Conservation (phyloP, 1,140 invertebrate species). For the Drosophila equinoxialis region DNA sequence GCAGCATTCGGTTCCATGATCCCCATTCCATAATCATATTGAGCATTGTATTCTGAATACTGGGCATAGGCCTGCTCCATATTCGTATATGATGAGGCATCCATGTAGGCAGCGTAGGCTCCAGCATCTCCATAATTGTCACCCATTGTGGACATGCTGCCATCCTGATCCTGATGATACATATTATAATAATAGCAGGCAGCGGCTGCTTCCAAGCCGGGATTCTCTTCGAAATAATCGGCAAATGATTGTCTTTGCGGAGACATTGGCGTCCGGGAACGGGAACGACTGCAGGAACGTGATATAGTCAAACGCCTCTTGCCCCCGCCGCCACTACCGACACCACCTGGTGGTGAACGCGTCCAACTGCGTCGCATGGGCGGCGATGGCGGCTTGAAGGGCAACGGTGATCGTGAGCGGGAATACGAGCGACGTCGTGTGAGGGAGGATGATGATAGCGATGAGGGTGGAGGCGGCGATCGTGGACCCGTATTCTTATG, state of each 20-base stretch:
- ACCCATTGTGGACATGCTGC: not conserved
- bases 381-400: slow-evolving; percentile 78
- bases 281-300: slow-evolving; percentile 37
- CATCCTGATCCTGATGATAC: slow-evolving; percentile 59
- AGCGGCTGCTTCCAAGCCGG: slow-evolving; percentile 51
- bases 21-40: slow-evolving; percentile 21
- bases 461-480: slow-evolving; percentile 54
- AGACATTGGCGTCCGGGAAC: slow-evolving; percentile 32
- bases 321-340: not conserved
- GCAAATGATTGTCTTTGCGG: slow-evolving; percentile 19
- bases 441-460: slow-evolving; percentile 12
- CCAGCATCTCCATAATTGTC: slow-evolving; percentile 46
- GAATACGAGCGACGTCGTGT: slow-evolving; percentile 54
- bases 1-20: slow-evolving; percentile 28
- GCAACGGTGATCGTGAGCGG: slow-evolving; percentile 72
- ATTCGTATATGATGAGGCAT: slow-evolving; percentile 54
- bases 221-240: slow-evolving; percentile 63
- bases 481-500: slow-evolving; percentile 49
- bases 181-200: slow-evolving; percentile 65
- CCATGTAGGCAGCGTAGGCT: slow-evolving; percentile 66
- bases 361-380: slow-evolving; percentile 75
- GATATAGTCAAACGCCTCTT: slow-evolving; percentile 46
- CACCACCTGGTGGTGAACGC: slow-evolving; percentile 35
- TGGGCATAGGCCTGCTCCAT: slow-evolving; percentile 68
- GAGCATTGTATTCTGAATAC: slow-evolving; percentile 46